Evolutionary conservation across 2,797 vertebrate genomes (phyloP), one percentile per base, ranked within the genome.

Genomic region (Sarcophilus harrisii): DNA sequence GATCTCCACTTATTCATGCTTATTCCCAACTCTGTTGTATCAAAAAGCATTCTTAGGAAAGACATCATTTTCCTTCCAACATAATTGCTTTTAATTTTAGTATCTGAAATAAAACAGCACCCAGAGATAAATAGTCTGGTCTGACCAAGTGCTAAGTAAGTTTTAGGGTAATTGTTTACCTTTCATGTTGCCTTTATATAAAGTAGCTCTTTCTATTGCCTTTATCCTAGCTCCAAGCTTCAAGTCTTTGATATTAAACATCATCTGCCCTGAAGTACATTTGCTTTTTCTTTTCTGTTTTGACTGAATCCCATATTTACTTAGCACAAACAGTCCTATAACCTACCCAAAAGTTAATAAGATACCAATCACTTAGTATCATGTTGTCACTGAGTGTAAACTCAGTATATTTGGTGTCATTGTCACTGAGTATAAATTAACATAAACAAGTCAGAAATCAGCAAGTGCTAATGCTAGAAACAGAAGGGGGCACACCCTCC

Each of bases 101-200:
- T 87, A 92, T 94, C 49, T 94, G 58, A 94, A 92, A 92, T 90
- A 95, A 94, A 94, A 52, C 91, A 32, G 93, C 90, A 92, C 57
- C 16, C 90, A 52, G 92, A 12, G 45, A 90, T 59, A 45, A 89
- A 38, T 57, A 73, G 58, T 29, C 52, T 91, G 14, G 27, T 91
- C 91, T 87, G 38, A 5, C 29, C n/a, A 60, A 21, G 18, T 5
- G 89, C 21, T 38, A 54, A 54, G 59, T 32, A 29, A 6, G 10
- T 57, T 91, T 90, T 55, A 58, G 89, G 27, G 49, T 27, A 92
- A 90, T 52, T 91, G n/a, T 91, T 94, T 91, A 92, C 27, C 92
- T 95, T 92, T 52, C 18, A 59, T n/a, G 30, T 87, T 32, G 57
- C 11, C 21, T 94, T 66, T 92, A n/a, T 14, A 52, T 91, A 38